Evolutionary conservation across 2,113 vertebrate species (phyloP), one percentile per base, ranked within the genome.

Genomic region (Notechis scutatus): DNA sequence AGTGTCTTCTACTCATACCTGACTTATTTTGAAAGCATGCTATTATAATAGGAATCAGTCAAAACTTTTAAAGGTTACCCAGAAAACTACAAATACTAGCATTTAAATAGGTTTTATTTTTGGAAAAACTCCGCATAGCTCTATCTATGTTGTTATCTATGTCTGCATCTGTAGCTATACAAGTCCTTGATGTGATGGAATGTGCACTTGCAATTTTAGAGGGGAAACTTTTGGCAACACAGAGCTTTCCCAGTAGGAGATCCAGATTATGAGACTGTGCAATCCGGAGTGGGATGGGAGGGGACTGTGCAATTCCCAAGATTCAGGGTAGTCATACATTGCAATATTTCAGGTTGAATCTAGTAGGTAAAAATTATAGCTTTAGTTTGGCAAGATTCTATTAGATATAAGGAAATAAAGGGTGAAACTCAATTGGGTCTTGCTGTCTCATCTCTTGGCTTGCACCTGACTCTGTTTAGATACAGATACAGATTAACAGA

Each of bases 61-160:
- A 12, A 29, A 34, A 24, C 9, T 24, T 61, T 10, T 42, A 29
- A 9, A 50, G 59, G 52, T 91, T 7, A 64, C 15, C 54, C 29
- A 93, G 69, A 95, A 95, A 29, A 74, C 69, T 92, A 93, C 6
- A 21, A 90, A 57, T 85, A 54, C 91, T 94, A 96, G 93, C 90
- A 97, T 96, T 90, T 95, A 95, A 97, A 97, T 92, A 96, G 94
- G 96, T 93, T 55, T 29, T 57, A 29, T 26, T 91, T 95, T 59
- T 85, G 18, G 91, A 88, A 81, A 39, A 39, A 8, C 15, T 42
- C 34, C 18, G 9, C 21, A 42, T 42, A 39, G 34, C 18, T 81
- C 39, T 39, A 34, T 81, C 69, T 39, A 39, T 39, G 18, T 81
- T 20, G 18, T 20, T 81, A 42, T 21, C 34, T 81, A 39, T 39